A percentile compares a stretch with the other conserved stretches of the same genome.
These are phyloP conservation scores for Nymphalis c-album DNA, from an alignment of 2,888 invertebrate genomes.

Conservation along the genomic window DNA sequence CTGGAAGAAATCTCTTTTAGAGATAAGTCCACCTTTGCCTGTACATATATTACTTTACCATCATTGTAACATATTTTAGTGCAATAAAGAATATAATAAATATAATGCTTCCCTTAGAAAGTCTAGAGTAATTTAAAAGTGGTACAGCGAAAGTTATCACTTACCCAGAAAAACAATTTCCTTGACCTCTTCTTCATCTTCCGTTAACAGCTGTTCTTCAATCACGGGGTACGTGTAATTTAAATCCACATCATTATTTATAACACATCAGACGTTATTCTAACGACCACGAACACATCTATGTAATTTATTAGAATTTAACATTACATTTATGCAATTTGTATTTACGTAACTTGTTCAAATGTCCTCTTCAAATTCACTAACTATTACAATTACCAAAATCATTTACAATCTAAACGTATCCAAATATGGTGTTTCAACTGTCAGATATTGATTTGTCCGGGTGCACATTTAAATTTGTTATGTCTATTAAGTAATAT, in stretches of 20 bases:
- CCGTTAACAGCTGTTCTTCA: slow-evolving; percentile 8
- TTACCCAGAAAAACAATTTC: slow-evolving; percentile 33
- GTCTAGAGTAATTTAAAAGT: not conserved
- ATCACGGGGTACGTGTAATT: slow-evolving; percentile 14
- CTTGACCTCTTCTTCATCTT: slow-evolving; percentile 8
- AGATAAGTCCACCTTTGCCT: too few species aligned
- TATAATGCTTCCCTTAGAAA: not conserved
- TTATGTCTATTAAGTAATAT: not conserved
- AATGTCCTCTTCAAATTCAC: slow-evolving; percentile 10
- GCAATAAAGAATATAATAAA: too few species aligned
- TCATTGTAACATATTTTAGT: too few species aligned
- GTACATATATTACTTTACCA: too few species aligned
- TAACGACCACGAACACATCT: not conserved
- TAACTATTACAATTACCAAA: too few species aligned
- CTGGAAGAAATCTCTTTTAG: too few species aligned
- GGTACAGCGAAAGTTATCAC: slow-evolving; percentile 4
- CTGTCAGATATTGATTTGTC: not conserved
- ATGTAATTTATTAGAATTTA: too few species aligned
- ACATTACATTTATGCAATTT: too few species aligned
- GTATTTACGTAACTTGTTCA: slow-evolving; percentile 4
- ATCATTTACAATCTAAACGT: too few species aligned
- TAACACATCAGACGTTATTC: not conserved
- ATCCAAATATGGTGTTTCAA: too few species aligned
- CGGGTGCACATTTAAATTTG: not conserved
- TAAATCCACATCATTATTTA: slow-evolving; percentile 12